Evolutionary conservation across 1,140 invertebrate genomes (phyloP), one percentile per base, ranked within the genome.

Genomic region (Ridgeia piscesae): DNA sequence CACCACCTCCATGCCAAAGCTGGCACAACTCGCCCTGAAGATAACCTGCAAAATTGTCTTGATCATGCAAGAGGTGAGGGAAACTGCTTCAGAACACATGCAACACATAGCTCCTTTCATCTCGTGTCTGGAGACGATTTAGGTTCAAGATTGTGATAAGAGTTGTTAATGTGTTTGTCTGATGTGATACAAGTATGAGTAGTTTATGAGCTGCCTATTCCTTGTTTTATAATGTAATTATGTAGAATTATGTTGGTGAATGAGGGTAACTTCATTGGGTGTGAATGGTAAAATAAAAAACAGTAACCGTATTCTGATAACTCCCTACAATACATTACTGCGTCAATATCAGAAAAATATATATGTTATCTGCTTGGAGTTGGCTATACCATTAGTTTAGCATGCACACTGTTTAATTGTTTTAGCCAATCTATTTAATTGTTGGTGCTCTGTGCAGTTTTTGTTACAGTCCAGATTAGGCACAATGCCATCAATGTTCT

Each of bases 1-100:
- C 27, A 88, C 48, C 21, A 92, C 34, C 58, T 89, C 48, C 35
- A 88, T 34, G 33, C 91, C 35, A 33, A 92, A 92, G 33, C 88
- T 92, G 91, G 91, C 58, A 21, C 50, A 77, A 33, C 35, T 35
- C 33, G 58, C 58, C 58, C 27, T 77, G 8, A 77, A 77, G 58
- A 77, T 77, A 17, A 77, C 58, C 2, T 77, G 58, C 58, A 77
- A 77, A 21, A 77, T 77, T 77, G 58, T 77, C 0, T 77, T 77
- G 58, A 77, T 77, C 58, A 77, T 77, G 58, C 58, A 77, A 31
- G 58, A 77, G 58, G 58, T 77, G 58, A 31, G 58, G 58, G 58
- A 21, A 77, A 50, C 8, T 21, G 58, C 58, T 77, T 77, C 58
- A 27, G 58, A 27, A 27, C 58, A 27, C 27, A 42, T 9, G 4